phyloP scores from a whole-genome alignment of 2,113 vertebrate genomes.

The Amphiprion ocellaris region DNA sequence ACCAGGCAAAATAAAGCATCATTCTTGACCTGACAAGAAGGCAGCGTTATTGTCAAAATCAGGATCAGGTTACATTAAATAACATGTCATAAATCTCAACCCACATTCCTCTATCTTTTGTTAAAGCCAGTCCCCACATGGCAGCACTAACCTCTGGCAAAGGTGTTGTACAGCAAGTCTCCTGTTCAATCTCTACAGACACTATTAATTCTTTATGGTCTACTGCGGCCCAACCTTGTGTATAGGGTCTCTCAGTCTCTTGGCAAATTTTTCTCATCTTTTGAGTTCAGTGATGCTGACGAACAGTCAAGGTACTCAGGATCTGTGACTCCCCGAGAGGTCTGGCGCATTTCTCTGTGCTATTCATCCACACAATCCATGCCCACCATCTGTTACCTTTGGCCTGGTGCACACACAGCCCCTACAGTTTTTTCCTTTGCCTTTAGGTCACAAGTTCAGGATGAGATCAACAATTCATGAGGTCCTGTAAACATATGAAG shows the following conservation, averaged over 20 bases:
- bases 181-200: conserved; percentile 62
- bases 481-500: conserved; percentile 63
- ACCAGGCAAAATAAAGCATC: not conserved
- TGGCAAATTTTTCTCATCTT: conserved; percentile 54
- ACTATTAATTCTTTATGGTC: conserved; percentile 78
- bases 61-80: conserved; percentile 54
- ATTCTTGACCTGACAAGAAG: conserved; percentile 19
- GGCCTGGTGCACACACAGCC: not conserved
- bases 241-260: conserved; percentile 51
- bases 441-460: conserved; percentile 76
- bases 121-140: conserved; percentile 39
- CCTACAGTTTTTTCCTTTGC: conserved; percentile 6
- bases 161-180: conserved; percentile 59
- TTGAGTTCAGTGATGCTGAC: conserved; percentile 57
- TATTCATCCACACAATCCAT: conserved; percentile 4
- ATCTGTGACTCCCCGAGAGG: conserved; percentile 45
- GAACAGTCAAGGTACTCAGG: conserved; percentile 52
- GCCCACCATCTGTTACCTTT: conserved; percentile 20
- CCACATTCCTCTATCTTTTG: conserved; percentile 44
- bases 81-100: conserved; percentile 32
- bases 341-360: conserved; percentile 38
- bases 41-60: conserved; percentile 20
- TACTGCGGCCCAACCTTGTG: conserved; percentile 62
- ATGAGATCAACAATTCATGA: conserved; percentile 79
- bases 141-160: conserved; percentile 44